A percentile compares a stretch with the other conserved stretches of the same genome.
These are phyloP conservation scores for Styela clava DNA, from an alignment of 23 tunicate species.

Conservation along the genomic window DNA sequence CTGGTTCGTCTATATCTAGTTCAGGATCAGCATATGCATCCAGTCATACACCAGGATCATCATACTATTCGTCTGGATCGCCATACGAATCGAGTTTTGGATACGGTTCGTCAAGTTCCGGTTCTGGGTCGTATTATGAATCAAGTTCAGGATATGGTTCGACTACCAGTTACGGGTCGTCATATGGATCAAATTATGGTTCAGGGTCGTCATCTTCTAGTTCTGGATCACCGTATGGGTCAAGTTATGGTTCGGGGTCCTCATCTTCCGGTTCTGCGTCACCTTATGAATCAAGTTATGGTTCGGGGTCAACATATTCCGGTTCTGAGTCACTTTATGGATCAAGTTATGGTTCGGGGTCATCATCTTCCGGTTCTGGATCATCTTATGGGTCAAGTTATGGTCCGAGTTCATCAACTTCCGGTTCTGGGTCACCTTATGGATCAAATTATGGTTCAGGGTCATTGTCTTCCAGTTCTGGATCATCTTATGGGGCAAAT, in stretches of 20 bases:
- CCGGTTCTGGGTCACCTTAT: background rate
- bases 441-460: background rate
- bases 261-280: background rate
- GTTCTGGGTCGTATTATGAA: background rate
- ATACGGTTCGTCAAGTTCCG: background rate
- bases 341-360: background rate
- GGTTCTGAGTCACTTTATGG: background rate
- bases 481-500: background rate
- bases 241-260: background rate
- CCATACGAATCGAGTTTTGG: background rate
- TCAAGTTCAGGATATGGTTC: background rate
- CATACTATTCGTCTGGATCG: background rate
- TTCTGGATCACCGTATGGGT: background rate
- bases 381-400: background rate
- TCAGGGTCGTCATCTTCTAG: background rate
- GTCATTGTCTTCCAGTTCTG: background rate
- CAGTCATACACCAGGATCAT: background rate
- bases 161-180: background rate
- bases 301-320: background rate
- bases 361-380: background rate
- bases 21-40: background rate
- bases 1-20: background rate
- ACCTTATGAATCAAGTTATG: background rate
- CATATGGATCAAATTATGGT: background rate
- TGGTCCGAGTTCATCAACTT: background rate